Evolutionary conservation across 2,888 invertebrate species (phyloP).

Genomic region (Mythimna lalbum): DNA sequence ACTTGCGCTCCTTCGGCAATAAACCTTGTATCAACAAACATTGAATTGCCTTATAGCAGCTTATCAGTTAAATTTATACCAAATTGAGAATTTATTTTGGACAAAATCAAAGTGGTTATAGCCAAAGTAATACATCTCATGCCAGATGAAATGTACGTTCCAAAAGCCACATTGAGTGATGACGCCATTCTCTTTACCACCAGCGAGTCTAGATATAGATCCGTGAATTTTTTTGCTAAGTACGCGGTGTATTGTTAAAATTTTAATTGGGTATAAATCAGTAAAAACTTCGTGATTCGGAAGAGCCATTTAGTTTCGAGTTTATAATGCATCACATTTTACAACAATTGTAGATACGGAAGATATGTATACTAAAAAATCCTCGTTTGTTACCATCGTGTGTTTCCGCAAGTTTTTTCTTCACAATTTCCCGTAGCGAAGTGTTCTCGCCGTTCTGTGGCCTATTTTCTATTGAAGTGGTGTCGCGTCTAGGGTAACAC

Average conservation of each 20-base stretch:
- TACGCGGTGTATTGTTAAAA: conserved; percentile 50
- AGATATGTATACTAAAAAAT: conserved; percentile 24
- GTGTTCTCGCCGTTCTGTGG: conserved; percentile 74
- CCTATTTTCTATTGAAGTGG: conserved; percentile 83
- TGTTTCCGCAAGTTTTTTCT: conserved; percentile 69
- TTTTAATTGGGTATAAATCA: conserved; percentile 47
- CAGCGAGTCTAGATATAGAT: conserved; percentile 68
- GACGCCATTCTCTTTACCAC: conserved; percentile 71
- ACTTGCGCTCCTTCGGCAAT: conserved; percentile 24
- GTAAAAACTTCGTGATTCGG: conserved; percentile 24
- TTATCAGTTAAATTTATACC: neutral
- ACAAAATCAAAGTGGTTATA: conserved; percentile 9
- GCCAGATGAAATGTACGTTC: conserved; percentile 17
- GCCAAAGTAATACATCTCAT: conserved; percentile 23
- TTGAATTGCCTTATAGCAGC: neutral
- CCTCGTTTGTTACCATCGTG: conserved; percentile 55
- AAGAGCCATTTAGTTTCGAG: conserved; percentile 24
- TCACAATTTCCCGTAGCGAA: conserved; percentile 78
- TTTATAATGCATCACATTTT: conserved; percentile 29
- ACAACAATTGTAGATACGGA: conserved; percentile 29
- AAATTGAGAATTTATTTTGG: neutral
- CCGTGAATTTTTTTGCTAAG: conserved; percentile 64
- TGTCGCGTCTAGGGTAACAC: conserved; percentile 68
- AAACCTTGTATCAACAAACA: conserved; percentile 9
- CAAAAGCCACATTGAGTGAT: conserved; percentile 64